Evolutionary conservation across 1,140 invertebrate species (phyloP).

Genomic region (Episyrphus balteatus): DNA sequence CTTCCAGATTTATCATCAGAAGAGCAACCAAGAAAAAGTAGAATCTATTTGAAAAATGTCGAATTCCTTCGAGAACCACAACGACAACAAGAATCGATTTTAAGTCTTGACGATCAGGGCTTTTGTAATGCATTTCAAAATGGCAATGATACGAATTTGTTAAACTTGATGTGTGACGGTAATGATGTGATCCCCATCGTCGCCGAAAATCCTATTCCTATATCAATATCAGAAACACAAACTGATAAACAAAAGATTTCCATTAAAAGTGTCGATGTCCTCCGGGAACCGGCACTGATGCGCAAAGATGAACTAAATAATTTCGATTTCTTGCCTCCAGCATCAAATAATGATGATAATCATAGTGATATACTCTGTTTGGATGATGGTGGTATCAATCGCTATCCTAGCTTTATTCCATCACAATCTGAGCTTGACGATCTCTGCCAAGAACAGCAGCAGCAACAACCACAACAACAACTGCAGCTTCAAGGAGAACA

Average conservation of each 20-base stretch:
- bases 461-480: background rate
- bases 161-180: background rate
- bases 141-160: background rate
- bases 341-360: too few species aligned
- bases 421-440: too few species aligned
- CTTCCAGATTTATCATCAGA: background rate
- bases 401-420: too few species aligned
- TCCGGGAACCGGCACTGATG: constrained; percentile 23
- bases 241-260: constrained; percentile 26
- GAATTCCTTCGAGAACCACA: constrained; percentile 26
- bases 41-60: constrained; percentile 32
- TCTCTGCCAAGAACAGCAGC: too few species aligned
- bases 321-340: too few species aligned
- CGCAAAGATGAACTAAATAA: constrained; percentile 8
- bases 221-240: background rate
- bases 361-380: too few species aligned
- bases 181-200: background rate
- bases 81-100: background rate
- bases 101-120: background rate
- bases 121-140: background rate
- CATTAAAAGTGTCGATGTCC: constrained; percentile 32
- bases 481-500: background rate
- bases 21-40: constrained; percentile 13
- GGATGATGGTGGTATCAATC: too few species aligned
- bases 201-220: background rate